Evolutionary conservation across 2,888 invertebrate genomes (phyloP), one percentile per base, ranked within the genome.

Genomic region (Pardosa pseudoannulata): DNA sequence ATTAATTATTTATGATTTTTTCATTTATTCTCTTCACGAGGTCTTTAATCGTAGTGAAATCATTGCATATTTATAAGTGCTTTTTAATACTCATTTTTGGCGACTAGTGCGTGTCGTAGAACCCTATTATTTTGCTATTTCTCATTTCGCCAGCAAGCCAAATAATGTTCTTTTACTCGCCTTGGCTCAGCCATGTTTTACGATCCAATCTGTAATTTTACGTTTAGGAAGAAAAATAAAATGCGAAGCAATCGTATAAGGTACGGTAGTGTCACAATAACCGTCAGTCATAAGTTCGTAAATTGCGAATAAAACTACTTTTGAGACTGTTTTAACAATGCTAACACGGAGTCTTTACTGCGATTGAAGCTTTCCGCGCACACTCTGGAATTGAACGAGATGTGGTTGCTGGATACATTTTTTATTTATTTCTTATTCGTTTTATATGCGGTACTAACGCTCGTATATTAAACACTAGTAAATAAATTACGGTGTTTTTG

Each of bases 281-380:
- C 67, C 79, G 85, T 85, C 85, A 79, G 68, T 68, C 85, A 79
- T 31, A 79, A 39, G 79, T 79, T 65, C 39, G 62, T 85, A 79
- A 79, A 85, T 68, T 79, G 76, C 85, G 73, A 79, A 79, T 85
- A 85, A 85, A 85, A 85, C 56, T 62, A 67, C 65, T 83, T 68
- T 75, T 76, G 83, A 70, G 68, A 75, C 75, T 71, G 76, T 72
- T 46, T 71, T 78, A 65, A 78, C 78, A 83, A 76, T 83, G 71
- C 65, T 19, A 78, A 76, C 56, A 78, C 65, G 32, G 64, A 62
- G 62, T 72, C 67, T 82, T 75, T 74, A 81, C 67, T 64, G 50
- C 41, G 19, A 65, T 46, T 67, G 70, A 28, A 82, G 64, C 71
- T 75, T 46, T 82, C 64, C 27, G 23, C 70, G 64, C 75, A 46